phyloP scores from a whole-genome alignment of 1,140 invertebrate genomes.

The Phocides pigmalion region DNA sequence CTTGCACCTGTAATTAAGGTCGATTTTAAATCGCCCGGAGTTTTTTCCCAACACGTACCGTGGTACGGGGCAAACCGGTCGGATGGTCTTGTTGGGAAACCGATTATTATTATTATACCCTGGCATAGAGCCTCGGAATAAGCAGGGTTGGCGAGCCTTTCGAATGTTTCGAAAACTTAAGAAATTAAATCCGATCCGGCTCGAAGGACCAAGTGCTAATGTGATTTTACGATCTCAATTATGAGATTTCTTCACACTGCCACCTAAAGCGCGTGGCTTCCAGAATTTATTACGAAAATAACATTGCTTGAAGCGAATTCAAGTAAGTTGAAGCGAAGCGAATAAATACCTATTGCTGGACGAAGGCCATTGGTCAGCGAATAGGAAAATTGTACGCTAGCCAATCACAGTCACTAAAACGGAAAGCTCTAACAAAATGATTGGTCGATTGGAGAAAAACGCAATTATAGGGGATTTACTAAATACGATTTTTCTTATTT shows the following conservation, averaged over 20 bases:
- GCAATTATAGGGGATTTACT: not conserved
- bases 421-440: not conserved
- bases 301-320: too few relatives aligned
- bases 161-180: constrained; percentile 38
- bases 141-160: constrained; percentile 40
- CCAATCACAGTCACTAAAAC: constrained; percentile 8
- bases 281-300: not conserved
- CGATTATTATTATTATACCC: constrained; percentile 58
- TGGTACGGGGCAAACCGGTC: constrained; percentile 52
- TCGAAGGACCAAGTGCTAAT: constrained; percentile 16
- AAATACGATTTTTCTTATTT: too few relatives aligned
- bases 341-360: constrained; percentile 4
- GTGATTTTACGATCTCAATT: constrained; percentile 22
- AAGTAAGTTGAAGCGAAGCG: not conserved
- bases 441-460: not conserved
- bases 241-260: constrained; percentile 20
- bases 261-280: too few relatives aligned
- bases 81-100: constrained; percentile 62
- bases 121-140: constrained; percentile 30
- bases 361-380: constrained; percentile 15
- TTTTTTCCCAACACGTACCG: constrained; percentile 34
- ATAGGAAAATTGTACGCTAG: constrained; percentile 30
- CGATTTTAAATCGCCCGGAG: constrained; percentile 38
- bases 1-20: constrained; percentile 40
- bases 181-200: constrained; percentile 21